Percentiles rank a stretch among this genome's conserved stretches.
phyloP scores from a whole-genome alignment of 2,888 invertebrate species.

The Drosophila birchii region DNA sequence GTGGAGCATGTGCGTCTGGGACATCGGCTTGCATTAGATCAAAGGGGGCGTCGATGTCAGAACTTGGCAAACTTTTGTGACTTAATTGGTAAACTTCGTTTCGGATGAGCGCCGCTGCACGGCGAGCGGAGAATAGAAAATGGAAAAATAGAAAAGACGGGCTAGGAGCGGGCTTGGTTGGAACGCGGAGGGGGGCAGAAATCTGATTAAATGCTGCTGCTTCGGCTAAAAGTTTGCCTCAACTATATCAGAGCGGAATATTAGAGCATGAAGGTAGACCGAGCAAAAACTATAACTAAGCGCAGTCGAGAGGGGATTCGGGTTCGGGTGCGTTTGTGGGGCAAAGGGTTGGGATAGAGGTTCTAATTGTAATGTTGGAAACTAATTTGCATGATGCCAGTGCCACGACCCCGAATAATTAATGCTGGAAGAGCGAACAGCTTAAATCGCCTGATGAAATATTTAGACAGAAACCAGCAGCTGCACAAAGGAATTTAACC shows the following conservation, averaged over 20 bases:
- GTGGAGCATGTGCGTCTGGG: constrained; percentile 49
- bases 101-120: constrained; percentile 28
- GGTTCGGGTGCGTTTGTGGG: background rate
- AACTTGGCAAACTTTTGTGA: constrained; percentile 58
- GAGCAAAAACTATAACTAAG: constrained; percentile 56
- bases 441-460: constrained; percentile 16
- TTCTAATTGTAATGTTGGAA: constrained; percentile 57
- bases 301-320: constrained; percentile 1
- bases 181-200: constrained; percentile 18
- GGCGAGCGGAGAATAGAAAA: constrained; percentile 19
- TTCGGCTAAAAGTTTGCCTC: constrained; percentile 31
- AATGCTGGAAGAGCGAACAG: constrained; percentile 5
- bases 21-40: constrained; percentile 66
- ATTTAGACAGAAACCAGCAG: constrained; percentile 15
- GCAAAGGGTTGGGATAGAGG: constrained; percentile 14
- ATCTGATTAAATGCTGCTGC: constrained; percentile 62
- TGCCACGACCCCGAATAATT: constrained; percentile 51
- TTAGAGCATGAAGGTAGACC: constrained; percentile 68
- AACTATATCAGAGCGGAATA: constrained; percentile 59
- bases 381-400: constrained; percentile 62
- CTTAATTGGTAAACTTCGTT: constrained; percentile 71
- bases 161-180: constrained; percentile 4
- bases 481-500: constrained; percentile 3
- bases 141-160: constrained; percentile 13
- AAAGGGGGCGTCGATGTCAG: constrained; percentile 51